phyloP scores from a whole-genome alignment of 2,888 invertebrate species.

The Ommatoiulus sabulosus region DNA sequence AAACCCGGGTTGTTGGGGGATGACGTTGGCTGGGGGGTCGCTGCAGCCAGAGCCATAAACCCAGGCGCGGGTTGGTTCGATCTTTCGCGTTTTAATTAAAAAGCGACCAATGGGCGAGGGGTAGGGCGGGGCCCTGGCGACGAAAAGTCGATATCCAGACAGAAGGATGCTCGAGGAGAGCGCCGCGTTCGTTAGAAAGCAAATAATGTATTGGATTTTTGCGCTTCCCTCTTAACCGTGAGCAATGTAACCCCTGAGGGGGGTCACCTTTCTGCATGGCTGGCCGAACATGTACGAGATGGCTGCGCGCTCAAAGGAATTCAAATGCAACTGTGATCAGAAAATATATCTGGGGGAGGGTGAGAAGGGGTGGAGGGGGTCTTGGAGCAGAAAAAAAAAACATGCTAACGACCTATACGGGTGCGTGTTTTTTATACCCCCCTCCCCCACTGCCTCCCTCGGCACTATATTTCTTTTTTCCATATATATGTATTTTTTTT shows the following conservation, averaged over 20 bases:
- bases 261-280: slow-evolving; percentile 43
- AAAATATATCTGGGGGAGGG: not conserved
- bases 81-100: slow-evolving; percentile 5
- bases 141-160: slow-evolving; percentile 2
- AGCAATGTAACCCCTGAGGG: slow-evolving; percentile 30
- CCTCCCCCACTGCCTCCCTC: not conserved
- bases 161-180: slow-evolving; percentile 9
- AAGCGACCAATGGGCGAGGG: slow-evolving; percentile 10
- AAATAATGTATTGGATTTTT: slow-evolving; percentile 35
- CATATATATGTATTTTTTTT: not conserved
- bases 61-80: not conserved
- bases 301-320: not conserved
- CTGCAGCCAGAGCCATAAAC: not conserved
- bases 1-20: not conserved
- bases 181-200: slow-evolving; percentile 17
- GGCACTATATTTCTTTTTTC: slow-evolving; percentile 29
- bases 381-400: slow-evolving; percentile 4
- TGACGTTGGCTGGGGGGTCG: not conserved
- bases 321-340: slow-evolving; percentile 40
- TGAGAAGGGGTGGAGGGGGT: not conserved
- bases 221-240: slow-evolving; percentile 18
- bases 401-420: slow-evolving; percentile 25
- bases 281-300: not conserved
- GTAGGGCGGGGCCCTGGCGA: not conserved
- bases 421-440: not conserved